phyloP scores from a whole-genome alignment of 2,113 vertebrate species.

The Porphyrio hochstetteri region DNA sequence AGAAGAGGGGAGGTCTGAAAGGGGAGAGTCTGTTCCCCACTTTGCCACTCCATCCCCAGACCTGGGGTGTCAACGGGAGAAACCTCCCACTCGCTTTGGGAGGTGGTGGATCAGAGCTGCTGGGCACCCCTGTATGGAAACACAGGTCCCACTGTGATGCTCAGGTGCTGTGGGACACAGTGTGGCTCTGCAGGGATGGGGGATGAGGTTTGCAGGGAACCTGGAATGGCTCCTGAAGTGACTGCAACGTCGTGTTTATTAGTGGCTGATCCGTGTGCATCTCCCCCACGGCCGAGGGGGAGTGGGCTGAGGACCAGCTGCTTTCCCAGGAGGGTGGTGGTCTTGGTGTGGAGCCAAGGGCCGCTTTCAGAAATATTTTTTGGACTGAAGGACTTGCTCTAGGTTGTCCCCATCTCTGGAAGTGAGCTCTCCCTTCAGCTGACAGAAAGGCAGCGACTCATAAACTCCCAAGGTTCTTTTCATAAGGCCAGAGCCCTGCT shows the following conservation, averaged over 20 bases:
- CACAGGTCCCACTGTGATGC: background rate
- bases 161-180: background rate
- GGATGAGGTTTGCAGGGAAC: background rate
- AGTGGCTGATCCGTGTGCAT: background rate
- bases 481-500: constrained; percentile 22
- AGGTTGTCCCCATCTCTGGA: background rate
- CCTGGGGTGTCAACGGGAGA: background rate
- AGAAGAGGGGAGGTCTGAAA: background rate
- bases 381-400: background rate
- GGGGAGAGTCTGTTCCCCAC: background rate
- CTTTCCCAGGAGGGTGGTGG: background rate
- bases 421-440: background rate
- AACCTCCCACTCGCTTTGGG: too few species aligned
- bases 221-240: background rate
- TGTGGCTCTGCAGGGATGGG: background rate
- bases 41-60: background rate
- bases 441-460: constrained; percentile 25
- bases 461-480: constrained; percentile 39
- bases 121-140: background rate
- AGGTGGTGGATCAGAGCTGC: background rate
- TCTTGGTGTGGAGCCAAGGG: constrained; percentile 66
- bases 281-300: background rate
- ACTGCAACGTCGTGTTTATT: accelerated
- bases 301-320: background rate
- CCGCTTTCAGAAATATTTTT: constrained; percentile 17